Base-by-base conservation (phyloP, 2,888 invertebrate genomes). In the Melanophora roralis region DNA sequence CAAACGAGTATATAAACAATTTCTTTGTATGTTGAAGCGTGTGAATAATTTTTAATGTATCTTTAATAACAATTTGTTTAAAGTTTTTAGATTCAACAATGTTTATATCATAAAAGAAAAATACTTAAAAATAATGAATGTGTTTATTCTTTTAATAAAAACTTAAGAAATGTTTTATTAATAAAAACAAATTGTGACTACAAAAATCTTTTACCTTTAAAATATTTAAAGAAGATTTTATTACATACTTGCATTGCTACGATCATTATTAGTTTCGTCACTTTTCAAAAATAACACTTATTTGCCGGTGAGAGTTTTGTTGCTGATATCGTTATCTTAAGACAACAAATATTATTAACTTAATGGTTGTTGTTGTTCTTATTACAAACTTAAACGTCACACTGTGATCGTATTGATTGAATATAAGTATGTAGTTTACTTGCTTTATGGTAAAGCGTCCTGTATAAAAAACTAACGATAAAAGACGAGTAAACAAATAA, bases 281-380 rank as follows among this genome's bases (percentile, higher is more conserved):
- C 47, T 21, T 38, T 14, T 45, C 43, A 34, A 34, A 14, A 5
- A 16, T 23, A 49, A 21, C 12, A 14, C 1, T 9, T 16, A 36
- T 47, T 32, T 36, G 45, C 72, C 36, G 49, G 43, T 49, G 27
- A 49, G 9, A 23, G 32, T 40, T 47, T 19, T 43, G 32, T 23
- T 21, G 49, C 55, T 57, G 62, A 19, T 64, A 40, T 49, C 57
- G 55, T 49, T 77, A 77, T 72, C 77, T 77, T 59, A 60, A 65
- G 57, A 38, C 40, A 75, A 71, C 36, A 77, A 71, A 14, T 11
- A 34, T 8, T 21, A 1, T 11, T 45, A 19, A 45, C 53, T 49
- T 55, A 32, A 40, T 67, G 45, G 23, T 68, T 45, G 43, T 53
- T 21, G 9, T 34, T 34, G 11, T 6, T 53, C 21, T 32, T 45